Evolutionary conservation across 23 tunicate species (phyloP).

Genomic region (Halocynthia roretzi): DNA sequence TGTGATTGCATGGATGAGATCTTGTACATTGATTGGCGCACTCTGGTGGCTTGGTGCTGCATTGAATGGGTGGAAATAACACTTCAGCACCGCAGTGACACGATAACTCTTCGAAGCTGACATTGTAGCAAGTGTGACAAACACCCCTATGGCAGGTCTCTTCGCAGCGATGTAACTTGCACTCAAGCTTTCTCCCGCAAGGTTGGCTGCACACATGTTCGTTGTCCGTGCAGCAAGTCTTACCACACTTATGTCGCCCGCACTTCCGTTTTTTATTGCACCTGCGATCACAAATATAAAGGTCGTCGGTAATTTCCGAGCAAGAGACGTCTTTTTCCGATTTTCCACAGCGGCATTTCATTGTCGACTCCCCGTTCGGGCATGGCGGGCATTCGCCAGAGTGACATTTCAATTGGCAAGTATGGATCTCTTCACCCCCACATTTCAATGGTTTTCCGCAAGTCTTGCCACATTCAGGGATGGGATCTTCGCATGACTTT

Average conservation of each 20-base stretch:
- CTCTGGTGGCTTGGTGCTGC: slow-evolving; percentile 90
- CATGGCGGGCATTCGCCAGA: slow-evolving; percentile 51
- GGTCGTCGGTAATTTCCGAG: slow-evolving; percentile 21
- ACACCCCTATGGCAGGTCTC: slow-evolving; percentile 80
- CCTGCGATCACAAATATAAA: slow-evolving; percentile 51
- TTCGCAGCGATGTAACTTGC: slow-evolving; percentile 75
- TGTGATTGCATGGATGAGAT: slow-evolving; percentile 71
- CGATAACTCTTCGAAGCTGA: slow-evolving; percentile 86
- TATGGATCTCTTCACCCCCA: slow-evolving; percentile 71
- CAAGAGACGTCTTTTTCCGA: slow-evolving; percentile 69
- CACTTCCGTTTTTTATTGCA: slow-evolving; percentile 89
- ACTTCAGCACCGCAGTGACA: slow-evolving; percentile 91
- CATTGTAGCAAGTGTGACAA: slow-evolving; percentile 80
- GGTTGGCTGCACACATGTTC: slow-evolving; percentile 64
- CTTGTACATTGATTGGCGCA: slow-evolving; percentile 59
- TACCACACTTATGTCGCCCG: slow-evolving; percentile 80
- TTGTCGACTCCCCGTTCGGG: slow-evolving; percentile 29
- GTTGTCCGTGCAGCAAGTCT: slow-evolving; percentile 54
- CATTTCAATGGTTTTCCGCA: slow-evolving; percentile 71
- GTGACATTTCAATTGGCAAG: slow-evolving; percentile 58
- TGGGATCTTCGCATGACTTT: slow-evolving; percentile 50
- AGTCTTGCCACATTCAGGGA: slow-evolving; percentile 69
- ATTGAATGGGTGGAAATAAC: slow-evolving; percentile 84
- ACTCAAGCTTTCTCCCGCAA: slow-evolving; percentile 75
- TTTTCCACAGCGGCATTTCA: slow-evolving; percentile 73